Evolutionary conservation across 1,140 invertebrate species (phyloP).

Genomic region (Meloidogyne hapla): DNA sequence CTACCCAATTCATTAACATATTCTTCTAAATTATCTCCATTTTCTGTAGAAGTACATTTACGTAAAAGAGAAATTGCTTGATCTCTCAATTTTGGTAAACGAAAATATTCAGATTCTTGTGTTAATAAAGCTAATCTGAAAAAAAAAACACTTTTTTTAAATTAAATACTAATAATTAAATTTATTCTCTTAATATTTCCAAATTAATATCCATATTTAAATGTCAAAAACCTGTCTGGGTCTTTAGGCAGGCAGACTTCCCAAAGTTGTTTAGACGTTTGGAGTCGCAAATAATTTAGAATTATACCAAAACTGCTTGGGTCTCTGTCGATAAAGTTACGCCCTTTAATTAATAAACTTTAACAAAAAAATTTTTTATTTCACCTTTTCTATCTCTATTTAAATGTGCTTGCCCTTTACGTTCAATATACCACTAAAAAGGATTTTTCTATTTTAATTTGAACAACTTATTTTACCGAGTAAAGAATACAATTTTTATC

Average conservation of each 20-base stretch:
- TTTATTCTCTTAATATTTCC: neutral
- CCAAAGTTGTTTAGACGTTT: slow-evolving; percentile 47
- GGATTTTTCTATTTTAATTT: neutral
- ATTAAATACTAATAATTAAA: slow-evolving; percentile 1
- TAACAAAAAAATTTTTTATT: neutral
- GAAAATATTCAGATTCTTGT: slow-evolving; percentile 52
- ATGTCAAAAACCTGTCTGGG: slow-evolving; percentile 45
- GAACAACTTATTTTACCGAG: slow-evolving; percentile 29
- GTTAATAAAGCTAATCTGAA: slow-evolving; percentile 41
- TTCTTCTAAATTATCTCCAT: slow-evolving; percentile 33
- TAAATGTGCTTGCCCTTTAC: slow-evolving; percentile 41
- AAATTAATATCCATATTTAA: slow-evolving; percentile 34
- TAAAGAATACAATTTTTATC: slow-evolving; percentile 47
- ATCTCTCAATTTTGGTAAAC: slow-evolving; percentile 44
- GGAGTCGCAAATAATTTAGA: slow-evolving; percentile 78
- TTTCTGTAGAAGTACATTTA: slow-evolving; percentile 34
- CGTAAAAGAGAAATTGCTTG: slow-evolving; percentile 55
- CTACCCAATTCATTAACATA: slow-evolving; percentile 48
- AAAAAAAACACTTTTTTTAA: too few relatives aligned
- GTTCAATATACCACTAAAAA: slow-evolving; percentile 50
- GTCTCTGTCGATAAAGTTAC: slow-evolving; percentile 48
- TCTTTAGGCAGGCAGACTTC: slow-evolving; percentile 53
- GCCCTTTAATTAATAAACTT: slow-evolving; percentile 22
- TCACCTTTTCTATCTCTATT: slow-evolving; percentile 43
- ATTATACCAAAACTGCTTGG: slow-evolving; percentile 76